These are phyloP conservation scores for Tribolium freemani DNA, from an alignment of 2,888 invertebrate species.

Conservation along the genomic window DNA sequence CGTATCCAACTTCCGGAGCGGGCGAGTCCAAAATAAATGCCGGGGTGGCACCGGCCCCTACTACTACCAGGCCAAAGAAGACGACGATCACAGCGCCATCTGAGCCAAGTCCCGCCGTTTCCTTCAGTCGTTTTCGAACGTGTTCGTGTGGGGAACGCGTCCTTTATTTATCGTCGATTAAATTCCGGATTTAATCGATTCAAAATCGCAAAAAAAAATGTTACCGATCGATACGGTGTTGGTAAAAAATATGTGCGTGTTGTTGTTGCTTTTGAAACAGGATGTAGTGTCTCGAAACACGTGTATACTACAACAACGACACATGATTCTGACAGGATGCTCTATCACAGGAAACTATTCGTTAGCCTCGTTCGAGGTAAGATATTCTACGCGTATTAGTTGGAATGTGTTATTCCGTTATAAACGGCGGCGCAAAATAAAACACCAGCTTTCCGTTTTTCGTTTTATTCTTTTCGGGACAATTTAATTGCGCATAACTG, in stretches of 20 bases:
- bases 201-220: constrained; percentile 13
- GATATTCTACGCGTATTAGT: constrained; percentile 39
- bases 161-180: neutral
- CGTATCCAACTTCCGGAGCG: constrained; percentile 48
- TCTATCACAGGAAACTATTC: constrained; percentile 59
- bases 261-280: constrained; percentile 36
- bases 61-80: constrained; percentile 27
- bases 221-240: neutral
- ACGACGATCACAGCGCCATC: constrained; percentile 49
- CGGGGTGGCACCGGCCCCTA: constrained; percentile 50
- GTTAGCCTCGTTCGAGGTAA: constrained; percentile 58
- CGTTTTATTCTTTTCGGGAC: constrained; percentile 35
- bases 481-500: constrained; percentile 59
- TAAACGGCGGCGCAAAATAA: constrained; percentile 53
- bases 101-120: constrained; percentile 54
- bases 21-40: constrained; percentile 53
- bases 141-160: constrained; percentile 27
- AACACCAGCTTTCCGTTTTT: constrained; percentile 51
- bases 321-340: constrained; percentile 62
- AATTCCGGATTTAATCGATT: neutral
- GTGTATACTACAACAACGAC: constrained; percentile 55
- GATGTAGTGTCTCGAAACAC: constrained; percentile 58
- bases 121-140: constrained; percentile 56
- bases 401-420: constrained; percentile 61
- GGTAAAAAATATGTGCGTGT: neutral